These are phyloP conservation scores for Mionectes macconnelli DNA, from an alignment of 2,113 vertebrate genomes.

Conservation along the genomic window DNA sequence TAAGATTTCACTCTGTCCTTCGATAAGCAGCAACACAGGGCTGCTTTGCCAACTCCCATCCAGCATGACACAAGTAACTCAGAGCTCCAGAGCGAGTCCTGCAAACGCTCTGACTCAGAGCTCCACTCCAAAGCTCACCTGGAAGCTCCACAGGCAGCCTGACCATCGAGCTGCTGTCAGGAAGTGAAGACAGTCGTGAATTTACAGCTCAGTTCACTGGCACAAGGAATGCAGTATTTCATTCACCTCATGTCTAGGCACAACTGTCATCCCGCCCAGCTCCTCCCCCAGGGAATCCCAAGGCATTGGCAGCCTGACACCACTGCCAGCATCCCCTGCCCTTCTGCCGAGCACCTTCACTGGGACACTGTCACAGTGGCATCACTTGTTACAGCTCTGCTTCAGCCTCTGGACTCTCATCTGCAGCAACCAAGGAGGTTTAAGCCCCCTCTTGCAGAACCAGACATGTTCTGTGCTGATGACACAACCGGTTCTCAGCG, in stretches of 20 bases:
- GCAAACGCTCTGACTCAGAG: not conserved
- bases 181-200: not conserved
- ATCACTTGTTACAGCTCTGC: rapidly evolving
- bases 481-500: not conserved
- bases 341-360: rapidly evolving
- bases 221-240: not conserved
- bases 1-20: not conserved
- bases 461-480: not conserved
- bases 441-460: not conserved
- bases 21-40: not conserved
- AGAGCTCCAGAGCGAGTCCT: not conserved
- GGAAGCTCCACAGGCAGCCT: not conserved
- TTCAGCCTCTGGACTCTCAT: not conserved
- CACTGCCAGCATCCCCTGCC: not conserved
- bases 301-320: not conserved
- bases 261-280: not conserved
- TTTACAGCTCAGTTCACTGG: not conserved
- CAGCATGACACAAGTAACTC: not conserved
- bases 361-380: not conserved
- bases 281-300: not conserved
- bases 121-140: not conserved
- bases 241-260: not conserved
- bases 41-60: not conserved
- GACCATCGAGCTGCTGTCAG: not conserved
- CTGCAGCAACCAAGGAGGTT: not conserved